Evolutionary conservation across 2,113 vertebrate genomes (phyloP).

Genomic region (Mus musculus): DNA sequence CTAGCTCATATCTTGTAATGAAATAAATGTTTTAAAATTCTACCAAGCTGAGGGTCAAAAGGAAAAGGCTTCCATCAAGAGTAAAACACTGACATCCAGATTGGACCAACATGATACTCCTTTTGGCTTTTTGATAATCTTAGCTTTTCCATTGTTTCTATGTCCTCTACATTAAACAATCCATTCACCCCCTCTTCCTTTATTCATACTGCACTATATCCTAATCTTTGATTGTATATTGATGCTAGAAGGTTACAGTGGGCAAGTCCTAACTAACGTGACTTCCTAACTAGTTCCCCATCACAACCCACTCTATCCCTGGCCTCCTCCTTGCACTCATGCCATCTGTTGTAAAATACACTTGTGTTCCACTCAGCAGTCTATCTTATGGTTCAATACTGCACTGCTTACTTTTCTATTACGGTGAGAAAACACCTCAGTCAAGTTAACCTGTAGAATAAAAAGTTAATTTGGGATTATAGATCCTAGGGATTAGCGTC

Average conservation of each 20-base stretch:
- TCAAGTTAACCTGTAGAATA: background rate
- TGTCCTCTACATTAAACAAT: background rate
- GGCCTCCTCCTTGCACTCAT: too few species aligned
- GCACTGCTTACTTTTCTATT: background rate
- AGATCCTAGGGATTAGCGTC: background rate
- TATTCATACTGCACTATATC: too few species aligned
- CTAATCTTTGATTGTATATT: background rate
- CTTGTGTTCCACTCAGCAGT: background rate
- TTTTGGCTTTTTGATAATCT: background rate
- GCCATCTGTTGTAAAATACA: background rate
- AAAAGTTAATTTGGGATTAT: background rate
- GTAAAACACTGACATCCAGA: accelerated
- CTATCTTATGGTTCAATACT: background rate
- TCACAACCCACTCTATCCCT: background rate
- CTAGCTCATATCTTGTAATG: background rate
- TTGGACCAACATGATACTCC: accelerated
- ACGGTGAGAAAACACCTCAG: background rate
- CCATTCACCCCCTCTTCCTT: background rate
- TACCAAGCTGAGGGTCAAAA: background rate
- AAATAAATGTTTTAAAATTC: background rate
- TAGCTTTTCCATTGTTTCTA: accelerated
- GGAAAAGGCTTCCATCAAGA: background rate
- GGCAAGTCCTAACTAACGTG: too few species aligned
- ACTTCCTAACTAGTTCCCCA: too few species aligned
- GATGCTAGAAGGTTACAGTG: background rate